Evolutionary conservation across 2,888 invertebrate genomes (phyloP), one percentile per base, ranked within the genome.

Genomic region (Eurytoma californica): DNA sequence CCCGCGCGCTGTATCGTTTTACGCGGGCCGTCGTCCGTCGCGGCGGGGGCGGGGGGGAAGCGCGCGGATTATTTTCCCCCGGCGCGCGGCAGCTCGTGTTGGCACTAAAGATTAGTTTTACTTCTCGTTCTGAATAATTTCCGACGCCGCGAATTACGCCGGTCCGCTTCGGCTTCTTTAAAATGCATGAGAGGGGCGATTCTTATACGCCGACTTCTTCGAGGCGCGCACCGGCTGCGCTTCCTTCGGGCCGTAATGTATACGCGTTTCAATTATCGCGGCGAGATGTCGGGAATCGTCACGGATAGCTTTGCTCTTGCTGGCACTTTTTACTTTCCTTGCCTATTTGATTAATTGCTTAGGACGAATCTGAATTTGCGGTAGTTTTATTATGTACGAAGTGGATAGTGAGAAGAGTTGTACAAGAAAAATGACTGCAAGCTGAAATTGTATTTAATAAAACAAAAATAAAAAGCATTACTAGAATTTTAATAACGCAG

Each of bases 51-150:
- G 3, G 60, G 9, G 14, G 9, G 1, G 3, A 16, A 7, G 30
- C 24, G 28, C 57, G 58, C 12, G 66, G 66, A 72, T 77, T 77
- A 72, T 72, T 77, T 72, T 3, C 51, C 24, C 39, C n/a, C 28
- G 61, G n/a, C n/a, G n/a, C n/a, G n/a, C n/a, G 4, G 53, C 53
- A 53, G 9, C 4, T n/a, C n/a, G 28, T 73, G 78, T 79, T 79
- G 68, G 68, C 57, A 57, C 57, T 73, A 68, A 68, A 79, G 68
- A 79, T 79, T 79, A 79, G 68, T 79, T 79, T 73, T 61, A 57
- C 77, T 51, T 47, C 63, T 47, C 49, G 66, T 30, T 55, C 57
- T 72, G 77, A 77, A 72, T 77, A 66, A 77, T 77, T 77, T 63
- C 30, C 39, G 7, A 1, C 39, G 49, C 24, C 16, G 47, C 61